phyloP scores from a whole-genome alignment of 2,888 invertebrate species.

The Limnephilus auricula region DNA sequence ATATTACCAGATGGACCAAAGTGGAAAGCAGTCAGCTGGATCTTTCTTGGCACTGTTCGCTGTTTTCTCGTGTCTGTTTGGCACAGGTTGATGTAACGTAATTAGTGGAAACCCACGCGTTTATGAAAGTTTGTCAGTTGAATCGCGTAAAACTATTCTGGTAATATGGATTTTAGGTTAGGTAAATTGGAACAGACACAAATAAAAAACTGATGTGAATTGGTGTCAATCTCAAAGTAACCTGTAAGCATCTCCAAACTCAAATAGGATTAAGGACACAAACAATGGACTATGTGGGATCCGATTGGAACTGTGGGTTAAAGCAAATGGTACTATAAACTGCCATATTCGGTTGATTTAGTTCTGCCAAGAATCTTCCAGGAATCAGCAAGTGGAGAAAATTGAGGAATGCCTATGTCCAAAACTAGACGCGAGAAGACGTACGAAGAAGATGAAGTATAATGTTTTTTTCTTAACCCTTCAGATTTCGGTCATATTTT shows the following conservation, averaged over 20 bases:
- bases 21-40: background rate
- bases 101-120: background rate
- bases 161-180: background rate
- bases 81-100: background rate
- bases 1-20: background rate
- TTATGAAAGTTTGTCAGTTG: background rate
- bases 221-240: background rate
- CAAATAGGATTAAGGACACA: background rate
- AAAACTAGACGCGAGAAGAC: background rate
- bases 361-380: no score
- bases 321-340: no score
- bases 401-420: background rate
- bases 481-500: no score
- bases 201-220: background rate
- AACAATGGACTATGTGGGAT: no score
- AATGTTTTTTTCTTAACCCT: no score
- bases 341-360: no score
- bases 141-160: background rate
- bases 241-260: background rate
- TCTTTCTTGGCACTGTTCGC: conserved; percentile 3
- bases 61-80: background rate
- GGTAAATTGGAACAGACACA: background rate
- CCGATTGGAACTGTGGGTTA: no score
- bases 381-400: no score
- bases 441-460: no score